phyloP scores from a whole-genome alignment of 2,113 vertebrate genomes.

The Lophius piscatorius region DNA sequence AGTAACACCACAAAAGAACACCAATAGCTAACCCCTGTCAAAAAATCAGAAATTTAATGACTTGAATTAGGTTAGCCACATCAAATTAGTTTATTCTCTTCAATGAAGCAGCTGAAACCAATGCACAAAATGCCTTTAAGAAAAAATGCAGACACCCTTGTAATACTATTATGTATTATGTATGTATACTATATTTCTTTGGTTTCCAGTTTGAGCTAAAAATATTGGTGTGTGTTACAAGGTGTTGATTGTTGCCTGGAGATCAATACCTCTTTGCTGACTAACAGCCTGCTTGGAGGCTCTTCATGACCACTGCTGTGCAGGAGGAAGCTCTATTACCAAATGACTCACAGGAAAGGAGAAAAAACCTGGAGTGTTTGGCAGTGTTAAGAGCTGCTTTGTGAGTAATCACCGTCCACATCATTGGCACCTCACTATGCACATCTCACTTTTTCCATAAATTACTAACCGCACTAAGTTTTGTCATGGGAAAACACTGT shows the following conservation, averaged over 20 bases:
- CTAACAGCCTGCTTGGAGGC: constrained; percentile 64
- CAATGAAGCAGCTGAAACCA: background rate
- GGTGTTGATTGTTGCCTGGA: constrained; percentile 51
- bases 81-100: background rate
- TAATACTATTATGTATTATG: too few species aligned
- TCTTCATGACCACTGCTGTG: constrained; percentile 70
- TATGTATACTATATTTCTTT: too few species aligned
- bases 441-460: constrained; percentile 74
- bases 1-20: background rate
- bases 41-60: background rate
- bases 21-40: background rate
- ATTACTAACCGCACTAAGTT: constrained; percentile 26
- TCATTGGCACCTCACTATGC: constrained; percentile 60
- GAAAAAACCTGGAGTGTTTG: constrained; percentile 70
- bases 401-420: constrained; percentile 72
- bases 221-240: constrained; percentile 47
- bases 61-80: background rate
- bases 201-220: constrained; percentile 31
- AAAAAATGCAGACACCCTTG: too few species aligned
- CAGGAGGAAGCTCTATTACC: constrained; percentile 70
- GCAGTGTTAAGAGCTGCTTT: constrained; percentile 51
- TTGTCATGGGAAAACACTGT: constrained; percentile 19
- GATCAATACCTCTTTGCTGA: constrained; percentile 67
- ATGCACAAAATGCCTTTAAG: background rate
- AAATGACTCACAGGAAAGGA: constrained; percentile 66